Percentiles rank a stretch among this genome's conserved stretches.
Evolutionary conservation across 2,888 invertebrate genomes (phyloP).

Genomic region (Drosophila crucigera): DNA sequence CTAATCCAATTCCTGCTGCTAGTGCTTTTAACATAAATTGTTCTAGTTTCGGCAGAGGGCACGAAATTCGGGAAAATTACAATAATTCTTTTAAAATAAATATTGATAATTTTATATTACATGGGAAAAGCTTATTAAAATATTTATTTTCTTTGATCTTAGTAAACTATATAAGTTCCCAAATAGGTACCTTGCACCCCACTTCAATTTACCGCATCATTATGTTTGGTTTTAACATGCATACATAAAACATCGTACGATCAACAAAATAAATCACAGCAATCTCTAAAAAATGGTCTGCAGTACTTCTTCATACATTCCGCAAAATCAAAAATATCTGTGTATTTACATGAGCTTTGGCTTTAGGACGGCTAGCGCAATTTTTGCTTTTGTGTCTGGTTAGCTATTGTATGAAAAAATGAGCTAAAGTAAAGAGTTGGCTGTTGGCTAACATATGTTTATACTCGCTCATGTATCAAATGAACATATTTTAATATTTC

Average conservation of each 20-base stretch:
- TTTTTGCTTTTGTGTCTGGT: background rate
- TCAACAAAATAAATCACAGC: background rate
- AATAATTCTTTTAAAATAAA: background rate
- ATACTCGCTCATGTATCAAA: background rate
- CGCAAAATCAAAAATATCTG: background rate
- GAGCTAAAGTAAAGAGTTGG: background rate
- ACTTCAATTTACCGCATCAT: background rate
- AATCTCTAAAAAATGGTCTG: background rate
- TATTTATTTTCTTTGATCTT: background rate
- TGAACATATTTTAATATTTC: background rate
- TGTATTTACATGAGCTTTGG: background rate
- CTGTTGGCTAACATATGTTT: background rate
- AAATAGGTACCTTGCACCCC: background rate
- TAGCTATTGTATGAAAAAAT: background rate
- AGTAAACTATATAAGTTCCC: background rate
- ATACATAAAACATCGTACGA: background rate
- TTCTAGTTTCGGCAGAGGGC: background rate
- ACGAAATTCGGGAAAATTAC: background rate
- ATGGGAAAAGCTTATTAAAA: slow-evolving; percentile 5
- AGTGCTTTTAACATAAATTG: background rate
- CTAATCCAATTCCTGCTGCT: slow-evolving; percentile 68
- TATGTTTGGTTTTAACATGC: background rate
- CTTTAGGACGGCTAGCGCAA: background rate
- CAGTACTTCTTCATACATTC: background rate
- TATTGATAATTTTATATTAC: background rate